A percentile compares a stretch with the other conserved stretches of the same genome.
Evolutionary conservation across 2,888 invertebrate species (phyloP).

Genomic region (Ypsolopha sequella): DNA sequence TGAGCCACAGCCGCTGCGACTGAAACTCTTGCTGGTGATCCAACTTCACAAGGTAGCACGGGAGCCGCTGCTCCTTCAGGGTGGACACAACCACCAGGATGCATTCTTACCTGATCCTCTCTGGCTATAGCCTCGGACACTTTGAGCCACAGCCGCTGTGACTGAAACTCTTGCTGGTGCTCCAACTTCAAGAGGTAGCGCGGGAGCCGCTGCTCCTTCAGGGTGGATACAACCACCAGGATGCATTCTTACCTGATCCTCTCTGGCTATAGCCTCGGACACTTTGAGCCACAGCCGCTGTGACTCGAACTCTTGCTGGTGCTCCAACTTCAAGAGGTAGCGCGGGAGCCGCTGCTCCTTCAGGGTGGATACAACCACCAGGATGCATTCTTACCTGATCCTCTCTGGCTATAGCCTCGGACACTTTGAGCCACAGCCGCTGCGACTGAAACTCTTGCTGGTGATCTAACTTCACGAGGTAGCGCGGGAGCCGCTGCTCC

Average conservation of each 20-base stretch:
- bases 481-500: constrained; percentile 79
- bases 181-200: constrained; percentile 85
- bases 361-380: constrained; percentile 81
- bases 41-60: too few relatives aligned
- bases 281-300: constrained; percentile 90
- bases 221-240: constrained; percentile 80
- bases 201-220: constrained; percentile 79
- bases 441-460: constrained; percentile 90
- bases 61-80: too few relatives aligned
- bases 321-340: constrained; percentile 81
- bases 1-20: too few relatives aligned
- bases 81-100: too few relatives aligned
- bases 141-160: constrained; percentile 87
- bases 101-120: constrained; percentile 75
- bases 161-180: constrained; percentile 84
- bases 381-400: constrained; percentile 74
- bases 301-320: constrained; percentile 86
- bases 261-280: constrained; percentile 83
- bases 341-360: constrained; percentile 81
- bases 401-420: constrained; percentile 83
- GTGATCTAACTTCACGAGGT: constrained; percentile 80
- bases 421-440: constrained; percentile 88
- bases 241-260: constrained; percentile 75
- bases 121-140: constrained; percentile 87
- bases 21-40: too few relatives aligned